Base-by-base conservation (phyloP, 2,113 vertebrate species). In the Calidris pugnax region DNA sequence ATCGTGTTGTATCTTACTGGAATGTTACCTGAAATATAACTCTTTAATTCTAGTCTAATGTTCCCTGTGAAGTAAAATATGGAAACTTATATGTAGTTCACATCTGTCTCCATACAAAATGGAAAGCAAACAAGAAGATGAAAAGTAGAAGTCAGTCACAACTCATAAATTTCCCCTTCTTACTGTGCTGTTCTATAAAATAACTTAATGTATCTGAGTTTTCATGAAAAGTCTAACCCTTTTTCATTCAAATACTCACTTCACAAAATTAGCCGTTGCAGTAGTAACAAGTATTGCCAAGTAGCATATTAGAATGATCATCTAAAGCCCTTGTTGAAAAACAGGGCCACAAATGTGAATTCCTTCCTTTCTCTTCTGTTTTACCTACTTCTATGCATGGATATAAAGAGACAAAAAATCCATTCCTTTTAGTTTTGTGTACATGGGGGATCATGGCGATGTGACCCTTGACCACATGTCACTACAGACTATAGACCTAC, bases 81-180 rank as follows among this genome's bases (percentile, higher is more conserved):
- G 94, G 90, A 78, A 53, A 86, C 66, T 71, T 88, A 39, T 78
- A 26, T 95, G 66, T 75, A 87, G 93, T 94, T 93, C 85, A 79
- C 60, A 64, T 85, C 79, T 96, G 81, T 89, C 45, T 71, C 60
- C 73, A 48, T 75, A 72, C 81, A 78, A 96, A 96, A 95, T 93
- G 83, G 85, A 92, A 95, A 96, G 94, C 83, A 95, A 97, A 95
- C 89, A 87, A 87, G 96, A 94, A 96, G 88, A 94, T 94, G 82
- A 85, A 95, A 96, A 97, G 45, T 81, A 87, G 93, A 92, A 94
- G 86, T 85, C 92, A 82, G 94, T 97, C 94, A 97, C 81, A 96
- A 93, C 87, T 76, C 91, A 94, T 95, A 91, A 97, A 96, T 90
- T 96, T 86, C 63, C 71, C 88, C 77, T 93, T 95, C 90, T 87